Evolutionary conservation across 1,140 invertebrate species (phyloP).

Genomic region (Nymphalis io): DNA sequence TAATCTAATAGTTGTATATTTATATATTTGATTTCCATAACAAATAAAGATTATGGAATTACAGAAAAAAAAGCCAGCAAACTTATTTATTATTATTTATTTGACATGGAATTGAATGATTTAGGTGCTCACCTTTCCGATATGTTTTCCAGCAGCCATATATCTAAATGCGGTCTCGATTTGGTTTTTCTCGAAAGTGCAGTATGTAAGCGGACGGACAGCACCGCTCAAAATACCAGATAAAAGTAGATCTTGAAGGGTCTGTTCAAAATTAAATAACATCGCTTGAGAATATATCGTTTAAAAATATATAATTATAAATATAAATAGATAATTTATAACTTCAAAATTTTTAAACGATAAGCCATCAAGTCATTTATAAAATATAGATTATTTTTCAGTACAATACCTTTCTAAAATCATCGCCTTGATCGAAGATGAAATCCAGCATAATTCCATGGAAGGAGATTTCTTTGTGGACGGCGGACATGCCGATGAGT

Average conservation of each 20-base stretch:
- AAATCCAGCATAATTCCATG: conserved; percentile 93
- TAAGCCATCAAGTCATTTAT: no score
- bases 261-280: conserved; percentile 35
- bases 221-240: conserved; percentile 85
- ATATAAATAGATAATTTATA: no score
- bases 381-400: no score
- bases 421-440: conserved; percentile 78
- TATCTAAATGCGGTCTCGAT: conserved; percentile 86
- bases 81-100: no score
- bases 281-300: no score
- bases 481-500: conserved; percentile 86
- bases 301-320: no score
- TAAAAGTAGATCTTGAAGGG: conserved; percentile 80
- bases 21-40: no score
- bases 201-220: conserved; percentile 83
- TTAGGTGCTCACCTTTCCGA: conserved; percentile 89
- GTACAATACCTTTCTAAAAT: neutral
- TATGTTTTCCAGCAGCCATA: conserved; percentile 93
- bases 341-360: no score
- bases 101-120: no score
- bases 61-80: no score
- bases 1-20: no score
- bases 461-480: conserved; percentile 92
- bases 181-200: conserved; percentile 83
- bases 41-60: no score